A percentile compares a stretch with the other conserved stretches of the same genome.
These are phyloP conservation scores for Stenolophus ochropezus DNA, from an alignment of 2,888 invertebrate species.

Conservation along the genomic window DNA sequence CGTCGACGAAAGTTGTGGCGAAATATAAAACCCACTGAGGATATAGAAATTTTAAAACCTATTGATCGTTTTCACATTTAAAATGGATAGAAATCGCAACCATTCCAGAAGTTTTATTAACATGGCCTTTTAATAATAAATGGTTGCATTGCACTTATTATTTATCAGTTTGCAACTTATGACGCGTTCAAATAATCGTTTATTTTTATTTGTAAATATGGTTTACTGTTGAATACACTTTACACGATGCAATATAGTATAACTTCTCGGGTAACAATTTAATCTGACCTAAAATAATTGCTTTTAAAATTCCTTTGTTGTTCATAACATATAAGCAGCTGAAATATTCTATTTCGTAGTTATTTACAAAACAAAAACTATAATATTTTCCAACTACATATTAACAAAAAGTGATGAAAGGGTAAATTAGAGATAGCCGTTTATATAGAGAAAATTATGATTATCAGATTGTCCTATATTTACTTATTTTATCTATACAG, in stretches of 20 bases:
- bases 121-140: background rate
- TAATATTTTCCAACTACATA: too few relatives aligned
- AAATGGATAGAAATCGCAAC: background rate
- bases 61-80: background rate
- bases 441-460: too few relatives aligned
- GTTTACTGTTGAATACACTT: background rate
- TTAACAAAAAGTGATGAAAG: too few relatives aligned
- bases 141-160: background rate
- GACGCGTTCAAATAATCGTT: background rate
- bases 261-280: background rate
- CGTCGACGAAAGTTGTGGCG: background rate
- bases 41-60: background rate
- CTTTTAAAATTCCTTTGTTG: background rate
- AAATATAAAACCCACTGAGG: background rate
- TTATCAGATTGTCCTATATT: too few relatives aligned
- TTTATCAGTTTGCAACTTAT: background rate
- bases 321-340: too few relatives aligned
- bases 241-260: background rate
- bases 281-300: background rate
- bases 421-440: too few relatives aligned
- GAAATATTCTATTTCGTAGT: too few relatives aligned
- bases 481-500: background rate
- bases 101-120: conserved; percentile 21
- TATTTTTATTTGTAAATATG: background rate
- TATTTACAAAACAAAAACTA: too few relatives aligned